Base-by-base conservation (phyloP, 2,797 vertebrate species). In the Hipposideros larvatus region DNA sequence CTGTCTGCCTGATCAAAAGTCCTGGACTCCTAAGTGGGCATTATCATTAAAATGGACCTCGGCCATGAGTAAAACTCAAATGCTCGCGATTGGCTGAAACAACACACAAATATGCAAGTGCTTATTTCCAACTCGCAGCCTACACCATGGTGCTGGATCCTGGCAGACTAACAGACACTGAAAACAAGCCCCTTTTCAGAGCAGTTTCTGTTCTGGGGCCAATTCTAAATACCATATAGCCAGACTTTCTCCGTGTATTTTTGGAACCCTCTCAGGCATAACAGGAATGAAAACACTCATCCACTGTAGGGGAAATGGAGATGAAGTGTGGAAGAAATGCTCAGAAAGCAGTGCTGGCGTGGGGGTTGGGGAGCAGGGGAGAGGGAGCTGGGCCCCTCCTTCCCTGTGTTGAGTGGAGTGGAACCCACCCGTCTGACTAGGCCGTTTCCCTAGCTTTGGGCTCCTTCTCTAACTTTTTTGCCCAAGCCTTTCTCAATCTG, bases 201-300 rank as follows among this genome's bases (percentile, higher is more conserved):
- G 84, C 9, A 71, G 31, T 89, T 96, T 96, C 96, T 97, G 87
- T 87, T 91, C 87, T 55, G 94, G 94, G 87, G 90, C 95, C 95
- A 95, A 37, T 78, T 91, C 89, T 93, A 90, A 95, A 97, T 85
- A 95, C 75, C 93, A 61, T 79, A n/a, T 61, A 96, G 87, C 87
- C 79, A 75, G 79, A 78, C 82, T 93, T 85, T 95, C 77, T 97
- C 83, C 66, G 77, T 83, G 80, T 96, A 91, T 90, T 97, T 96
- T 92, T 97, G 93, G 86, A 94, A 88, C 83, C 90, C 96, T 96
- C 91, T 96, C 46, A 87, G 86, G 80, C 94, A 75, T 96, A 97
- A 78, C 89, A 53, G 96, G 83, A 96, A 97, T 96, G 87, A 96
- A 96, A 93, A 84, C 66, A 96, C 57, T 77, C 91, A 43, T 83